Percentiles rank a stretch among this genome's conserved stretches.
These are phyloP conservation scores for Heliconius hermathena DNA, from an alignment of 1,140 invertebrate species.

Conservation along the genomic window DNA sequence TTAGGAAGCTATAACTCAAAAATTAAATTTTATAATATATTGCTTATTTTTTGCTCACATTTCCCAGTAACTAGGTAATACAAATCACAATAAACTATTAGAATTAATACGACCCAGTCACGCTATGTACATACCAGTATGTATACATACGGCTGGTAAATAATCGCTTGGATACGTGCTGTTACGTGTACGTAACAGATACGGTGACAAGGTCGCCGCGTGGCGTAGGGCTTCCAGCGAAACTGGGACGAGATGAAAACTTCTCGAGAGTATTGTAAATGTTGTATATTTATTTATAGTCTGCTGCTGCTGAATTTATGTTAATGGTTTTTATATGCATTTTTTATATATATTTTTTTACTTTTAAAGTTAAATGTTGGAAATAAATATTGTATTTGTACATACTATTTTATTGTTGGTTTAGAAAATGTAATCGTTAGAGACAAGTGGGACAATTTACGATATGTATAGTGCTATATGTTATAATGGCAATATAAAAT, in stretches of 20 bases:
- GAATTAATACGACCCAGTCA: not conserved
- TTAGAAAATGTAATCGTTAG: too few species aligned
- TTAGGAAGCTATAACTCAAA: not conserved
- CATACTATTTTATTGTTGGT: too few species aligned
- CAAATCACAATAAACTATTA: not conserved
- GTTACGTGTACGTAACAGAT: conserved; percentile 30
- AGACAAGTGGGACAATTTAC: too few species aligned
- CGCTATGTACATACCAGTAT: not conserved
- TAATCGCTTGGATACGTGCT: conserved; percentile 35
- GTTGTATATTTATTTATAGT: conserved; percentile 8
- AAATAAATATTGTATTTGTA: not conserved
- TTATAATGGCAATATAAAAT: too few species aligned
- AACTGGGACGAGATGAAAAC: conserved; percentile 26
- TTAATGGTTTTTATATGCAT: conserved; percentile 1
- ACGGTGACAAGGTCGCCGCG: conserved; percentile 32
- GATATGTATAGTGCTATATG: too few species aligned
- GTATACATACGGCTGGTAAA: conserved; percentile 20
- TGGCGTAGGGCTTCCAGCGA: conserved; percentile 31
- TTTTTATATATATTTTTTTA: not conserved
- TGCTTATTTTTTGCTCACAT: not conserved
- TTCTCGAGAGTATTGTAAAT: conserved; percentile 21
- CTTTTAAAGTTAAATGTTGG: not conserved
- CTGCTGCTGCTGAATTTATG: not conserved
- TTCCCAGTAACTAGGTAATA: not conserved
- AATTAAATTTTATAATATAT: not conserved